These are phyloP conservation scores for Calephelis virginiensis DNA, from an alignment of 1,140 invertebrate genomes.

Conservation along the genomic window DNA sequence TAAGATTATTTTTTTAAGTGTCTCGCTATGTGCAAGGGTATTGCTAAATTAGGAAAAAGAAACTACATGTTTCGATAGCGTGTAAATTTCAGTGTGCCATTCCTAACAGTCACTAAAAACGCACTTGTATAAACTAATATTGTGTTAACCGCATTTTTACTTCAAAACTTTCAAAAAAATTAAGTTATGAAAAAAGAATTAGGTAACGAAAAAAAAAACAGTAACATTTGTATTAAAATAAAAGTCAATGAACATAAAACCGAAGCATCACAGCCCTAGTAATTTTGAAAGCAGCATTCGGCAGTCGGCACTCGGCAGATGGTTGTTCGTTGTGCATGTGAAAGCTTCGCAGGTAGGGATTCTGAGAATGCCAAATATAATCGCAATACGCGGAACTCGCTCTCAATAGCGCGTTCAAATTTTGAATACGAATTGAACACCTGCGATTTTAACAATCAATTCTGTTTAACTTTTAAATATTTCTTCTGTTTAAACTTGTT, in stretches of 20 bases:
- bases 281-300: conserved; percentile 27
- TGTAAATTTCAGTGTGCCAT: too few relatives aligned
- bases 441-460: conserved; percentile 28
- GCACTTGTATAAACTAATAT: too few relatives aligned
- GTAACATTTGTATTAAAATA: not conserved
- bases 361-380: conserved; percentile 76
- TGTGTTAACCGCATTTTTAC: too few relatives aligned
- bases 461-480: too few relatives aligned
- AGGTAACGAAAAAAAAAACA: too few relatives aligned
- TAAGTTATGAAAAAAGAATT: too few relatives aligned
- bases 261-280: not conserved
- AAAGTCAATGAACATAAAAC: not conserved
- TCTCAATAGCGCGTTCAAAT: conserved; percentile 54
- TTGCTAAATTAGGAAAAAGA: too few relatives aligned
- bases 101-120: not conserved
- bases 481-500: too few relatives aligned
- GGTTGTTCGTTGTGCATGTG: conserved; percentile 52
- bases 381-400: conserved; percentile 66
- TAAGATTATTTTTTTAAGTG: too few relatives aligned
- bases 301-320: conserved; percentile 52
- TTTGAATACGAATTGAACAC: conserved; percentile 52
- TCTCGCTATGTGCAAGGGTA: too few relatives aligned
- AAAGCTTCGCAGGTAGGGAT: conserved; percentile 73
- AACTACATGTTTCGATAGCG: too few relatives aligned
- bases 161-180: too few relatives aligned